Conservation (phyloP, 2,113 vertebrate species). For the Cyprinodon brontotheroides region DNA sequence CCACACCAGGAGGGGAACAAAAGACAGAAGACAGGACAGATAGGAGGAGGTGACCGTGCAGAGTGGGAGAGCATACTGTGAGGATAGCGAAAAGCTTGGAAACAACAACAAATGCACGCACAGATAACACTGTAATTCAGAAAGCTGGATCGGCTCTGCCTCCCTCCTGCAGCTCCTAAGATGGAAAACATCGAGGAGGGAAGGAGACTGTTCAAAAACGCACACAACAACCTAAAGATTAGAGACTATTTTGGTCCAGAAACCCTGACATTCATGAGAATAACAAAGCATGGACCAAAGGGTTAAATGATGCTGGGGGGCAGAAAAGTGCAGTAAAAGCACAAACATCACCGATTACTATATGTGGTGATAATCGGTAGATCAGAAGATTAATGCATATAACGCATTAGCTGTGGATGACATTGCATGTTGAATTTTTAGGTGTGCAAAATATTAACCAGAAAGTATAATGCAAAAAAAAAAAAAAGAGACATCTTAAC, state of each 20-base stretch:
- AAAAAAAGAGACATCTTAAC: too few relatives aligned
- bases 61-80: slow-evolving; percentile 8
- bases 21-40: slow-evolving; percentile 24
- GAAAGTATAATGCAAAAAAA: too few relatives aligned
- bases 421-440: too few relatives aligned
- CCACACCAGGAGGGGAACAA: slow-evolving; percentile 9
- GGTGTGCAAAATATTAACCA: too few relatives aligned
- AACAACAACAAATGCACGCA: slow-evolving; percentile 16
- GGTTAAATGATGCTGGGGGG: too few relatives aligned
- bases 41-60: neutral
- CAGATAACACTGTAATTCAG: slow-evolving; percentile 15
- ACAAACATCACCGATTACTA: neutral
- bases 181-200: slow-evolving; percentile 22
- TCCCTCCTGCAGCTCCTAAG: slow-evolving; percentile 27
- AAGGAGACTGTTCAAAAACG: neutral
- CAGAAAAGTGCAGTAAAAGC: neutral
- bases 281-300: too few relatives aligned
- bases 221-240: neutral
- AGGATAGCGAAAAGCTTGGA: neutral
- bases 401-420: neutral
- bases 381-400: neutral
- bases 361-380: neutral
- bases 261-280: neutral
- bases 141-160: slow-evolving; percentile 6
- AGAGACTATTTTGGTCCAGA: neutral